Conservation (phyloP, 2,113 vertebrate species). For the Thermophis baileyi region DNA sequence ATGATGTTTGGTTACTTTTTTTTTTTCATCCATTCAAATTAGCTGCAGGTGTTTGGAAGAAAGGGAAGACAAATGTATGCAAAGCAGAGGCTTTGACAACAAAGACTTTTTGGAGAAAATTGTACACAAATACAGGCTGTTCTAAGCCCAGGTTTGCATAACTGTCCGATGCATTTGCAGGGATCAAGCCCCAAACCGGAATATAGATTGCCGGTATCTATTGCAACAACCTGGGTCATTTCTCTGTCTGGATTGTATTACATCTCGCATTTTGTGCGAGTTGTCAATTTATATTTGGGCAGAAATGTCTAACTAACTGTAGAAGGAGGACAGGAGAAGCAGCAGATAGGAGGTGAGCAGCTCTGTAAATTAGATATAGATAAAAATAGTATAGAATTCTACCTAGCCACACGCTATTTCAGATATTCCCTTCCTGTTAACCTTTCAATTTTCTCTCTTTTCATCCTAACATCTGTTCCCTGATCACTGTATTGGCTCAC, state of each 20-base stretch:
- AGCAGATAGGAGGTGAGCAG: not conserved
- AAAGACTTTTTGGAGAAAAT: not conserved
- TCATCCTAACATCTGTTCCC: not conserved
- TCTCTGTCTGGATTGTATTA: not conserved
- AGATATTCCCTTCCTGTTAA: not conserved
- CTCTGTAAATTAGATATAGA: not conserved
- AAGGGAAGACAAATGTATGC: not conserved
- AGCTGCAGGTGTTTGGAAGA: not conserved
- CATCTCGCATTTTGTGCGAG: rapidly evolving
- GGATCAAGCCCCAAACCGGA: not conserved
- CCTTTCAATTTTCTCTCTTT: not conserved
- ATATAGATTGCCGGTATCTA: not conserved
- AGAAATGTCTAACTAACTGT: not conserved
- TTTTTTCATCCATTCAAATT: not conserved
- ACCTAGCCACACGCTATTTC: not conserved
- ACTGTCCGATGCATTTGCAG: not conserved
- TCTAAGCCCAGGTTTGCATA: not conserved
- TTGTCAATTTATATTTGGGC: too few species aligned
- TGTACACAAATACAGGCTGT: not conserved
- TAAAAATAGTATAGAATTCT: not conserved
- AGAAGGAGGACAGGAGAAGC: not conserved
- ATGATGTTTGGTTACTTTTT: not conserved
- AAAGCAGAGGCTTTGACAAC: not conserved
- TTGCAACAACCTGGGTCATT: not conserved
- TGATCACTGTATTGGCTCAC: not conserved